phyloP scores from a whole-genome alignment of 2,113 vertebrate genomes.

The Candoia aspera region DNA sequence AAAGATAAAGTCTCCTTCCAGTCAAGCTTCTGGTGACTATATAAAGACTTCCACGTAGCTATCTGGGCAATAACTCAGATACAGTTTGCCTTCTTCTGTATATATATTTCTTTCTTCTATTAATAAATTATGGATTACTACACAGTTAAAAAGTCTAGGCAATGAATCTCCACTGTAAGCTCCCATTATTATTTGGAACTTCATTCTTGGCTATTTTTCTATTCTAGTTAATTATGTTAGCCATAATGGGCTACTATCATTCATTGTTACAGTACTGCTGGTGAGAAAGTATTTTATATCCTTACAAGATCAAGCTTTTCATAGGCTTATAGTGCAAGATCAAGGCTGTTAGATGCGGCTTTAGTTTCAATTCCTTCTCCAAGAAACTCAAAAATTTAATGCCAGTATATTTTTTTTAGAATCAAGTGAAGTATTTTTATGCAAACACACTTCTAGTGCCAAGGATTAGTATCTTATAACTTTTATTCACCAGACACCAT shows the following conservation, averaged over 20 bases:
- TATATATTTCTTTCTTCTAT: neutral
- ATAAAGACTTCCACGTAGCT: neutral
- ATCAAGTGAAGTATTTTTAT: too few relatives aligned
- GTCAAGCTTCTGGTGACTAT: neutral
- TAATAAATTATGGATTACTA: neutral
- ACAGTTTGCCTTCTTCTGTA: neutral
- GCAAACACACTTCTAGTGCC: too few relatives aligned
- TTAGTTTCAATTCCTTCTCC: too few relatives aligned
- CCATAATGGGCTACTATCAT: neutral
- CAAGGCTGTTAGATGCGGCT: too few relatives aligned
- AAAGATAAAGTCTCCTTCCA: conserved; percentile 35
- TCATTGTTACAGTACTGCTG: neutral
- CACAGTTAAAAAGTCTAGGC: neutral
- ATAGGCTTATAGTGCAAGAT: too few relatives aligned
- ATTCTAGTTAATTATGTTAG: neutral
- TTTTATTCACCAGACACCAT: too few relatives aligned
- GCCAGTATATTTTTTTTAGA: too few relatives aligned
- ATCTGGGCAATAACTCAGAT: neutral
- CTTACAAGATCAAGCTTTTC: neutral
- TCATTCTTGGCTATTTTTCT: neutral
- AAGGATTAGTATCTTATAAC: too few relatives aligned
- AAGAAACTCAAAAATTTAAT: too few relatives aligned
- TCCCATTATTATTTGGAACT: neutral
- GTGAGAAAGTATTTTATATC: neutral
- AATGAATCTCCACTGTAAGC: neutral